Percentiles rank a stretch among this genome's conserved stretches.
Conservation (phyloP, 2,888 invertebrate genomes). For the Copidosoma aretas region DNA sequence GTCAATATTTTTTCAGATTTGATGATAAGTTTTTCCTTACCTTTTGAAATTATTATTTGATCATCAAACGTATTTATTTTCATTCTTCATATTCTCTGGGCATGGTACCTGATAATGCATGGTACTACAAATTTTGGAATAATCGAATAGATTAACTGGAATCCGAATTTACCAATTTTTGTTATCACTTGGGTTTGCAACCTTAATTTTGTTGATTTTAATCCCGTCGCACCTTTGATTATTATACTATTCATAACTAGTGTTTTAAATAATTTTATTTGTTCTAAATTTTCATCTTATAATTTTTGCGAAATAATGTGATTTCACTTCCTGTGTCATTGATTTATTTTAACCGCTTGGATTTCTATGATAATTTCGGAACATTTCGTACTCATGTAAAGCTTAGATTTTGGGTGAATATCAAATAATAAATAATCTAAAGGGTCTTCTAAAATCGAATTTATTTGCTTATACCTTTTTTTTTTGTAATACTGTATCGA, state of each 20-base stretch:
- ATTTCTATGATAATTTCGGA: neutral
- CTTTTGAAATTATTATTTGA: neutral
- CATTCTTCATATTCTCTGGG: neutral
- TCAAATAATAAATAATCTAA: neutral
- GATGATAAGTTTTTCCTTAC: neutral
- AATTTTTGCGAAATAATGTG: conserved; percentile 11
- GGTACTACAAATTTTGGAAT: neutral
- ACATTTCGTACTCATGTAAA: neutral
- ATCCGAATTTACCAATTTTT: neutral
- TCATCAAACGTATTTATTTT: neutral
- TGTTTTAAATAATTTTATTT: neutral
- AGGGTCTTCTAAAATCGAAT: neutral
- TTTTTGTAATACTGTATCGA: no score
- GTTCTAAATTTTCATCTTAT: neutral
- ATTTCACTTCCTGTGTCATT: conserved; percentile 16
- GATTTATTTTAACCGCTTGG: neutral
- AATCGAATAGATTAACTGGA: neutral
- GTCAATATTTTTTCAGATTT: no score
- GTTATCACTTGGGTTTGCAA: neutral
- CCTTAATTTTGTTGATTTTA: neutral
- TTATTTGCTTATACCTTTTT: no score
- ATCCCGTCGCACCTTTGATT: neutral
- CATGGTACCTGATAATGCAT: neutral
- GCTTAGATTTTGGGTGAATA: neutral
- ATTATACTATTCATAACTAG: neutral